phyloP scores from a whole-genome alignment of 2,797 vertebrate genomes.

The Propithecus deckenii region DNA sequence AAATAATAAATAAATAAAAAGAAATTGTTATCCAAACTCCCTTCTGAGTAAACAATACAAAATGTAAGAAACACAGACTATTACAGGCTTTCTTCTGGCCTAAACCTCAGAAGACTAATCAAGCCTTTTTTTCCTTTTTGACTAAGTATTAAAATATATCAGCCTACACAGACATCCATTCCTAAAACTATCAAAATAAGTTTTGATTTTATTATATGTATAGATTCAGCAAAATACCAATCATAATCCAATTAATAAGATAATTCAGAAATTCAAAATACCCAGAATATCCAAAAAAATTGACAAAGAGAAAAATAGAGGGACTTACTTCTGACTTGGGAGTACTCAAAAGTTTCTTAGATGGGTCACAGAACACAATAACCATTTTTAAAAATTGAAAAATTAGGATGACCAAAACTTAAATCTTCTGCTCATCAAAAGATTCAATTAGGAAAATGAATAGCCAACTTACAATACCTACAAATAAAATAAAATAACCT shows the following conservation, averaged over 20 bases:
- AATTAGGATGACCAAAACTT: neutral
- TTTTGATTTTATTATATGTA: neutral
- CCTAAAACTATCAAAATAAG: neutral
- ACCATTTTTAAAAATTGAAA: neutral
- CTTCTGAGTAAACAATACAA: neutral
- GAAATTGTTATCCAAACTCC: neutral
- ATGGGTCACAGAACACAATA: neutral
- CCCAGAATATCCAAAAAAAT: neutral
- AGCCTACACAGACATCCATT: neutral
- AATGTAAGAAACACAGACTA: neutral
- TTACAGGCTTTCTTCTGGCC: neutral
- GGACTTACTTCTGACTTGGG: neutral
- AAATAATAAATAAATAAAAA: neutral
- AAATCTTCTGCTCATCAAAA: neutral
- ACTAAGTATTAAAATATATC: neutral
- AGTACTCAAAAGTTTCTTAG: neutral
- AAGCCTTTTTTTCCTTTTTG: neutral
- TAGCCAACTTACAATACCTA: neutral
- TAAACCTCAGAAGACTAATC: neutral
- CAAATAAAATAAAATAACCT: neutral
- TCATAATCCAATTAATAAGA: slow-evolving; percentile 16
- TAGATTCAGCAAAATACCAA: neutral
- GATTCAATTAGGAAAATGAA: neutral
- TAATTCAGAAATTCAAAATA: neutral
- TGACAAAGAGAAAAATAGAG: slow-evolving; percentile 29